These are phyloP conservation scores for Drosophila nr. perissopoda DNA, from an alignment of 2,888 invertebrate species.

Conservation along the genomic window DNA sequence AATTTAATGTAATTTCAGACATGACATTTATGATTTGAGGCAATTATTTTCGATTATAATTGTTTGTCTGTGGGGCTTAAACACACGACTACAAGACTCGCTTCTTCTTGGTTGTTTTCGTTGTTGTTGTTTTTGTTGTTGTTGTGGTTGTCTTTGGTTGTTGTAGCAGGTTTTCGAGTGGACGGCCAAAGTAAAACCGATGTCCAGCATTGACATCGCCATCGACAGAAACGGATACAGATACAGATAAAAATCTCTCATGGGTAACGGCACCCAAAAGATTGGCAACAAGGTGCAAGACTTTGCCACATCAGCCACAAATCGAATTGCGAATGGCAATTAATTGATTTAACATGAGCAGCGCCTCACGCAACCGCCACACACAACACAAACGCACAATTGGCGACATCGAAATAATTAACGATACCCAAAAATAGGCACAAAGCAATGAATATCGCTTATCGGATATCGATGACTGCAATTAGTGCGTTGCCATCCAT, in stretches of 20 bases:
- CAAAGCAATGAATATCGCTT: constrained; percentile 8
- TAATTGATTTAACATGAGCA: constrained; percentile 70
- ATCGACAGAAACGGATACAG: constrained; percentile 21
- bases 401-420: constrained; percentile 54
- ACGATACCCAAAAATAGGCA: constrained; percentile 44
- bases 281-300: constrained; percentile 51
- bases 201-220: constrained; percentile 16
- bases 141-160: constrained; percentile 17
- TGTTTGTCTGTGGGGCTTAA: constrained; percentile 39
- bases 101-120: constrained; percentile 7
- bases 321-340: constrained; percentile 66
- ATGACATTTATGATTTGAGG: constrained; percentile 66
- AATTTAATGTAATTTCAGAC: constrained; percentile 45
- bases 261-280: constrained; percentile 54
- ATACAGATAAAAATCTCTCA: constrained; percentile 47
- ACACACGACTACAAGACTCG: neutral
- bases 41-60: constrained; percentile 69
- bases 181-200: constrained; percentile 28
- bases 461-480: constrained; percentile 37
- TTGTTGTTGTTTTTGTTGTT: constrained; percentile 4
- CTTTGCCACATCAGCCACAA: constrained; percentile 58
- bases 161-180: constrained; percentile 45
- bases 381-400: constrained; percentile 22
- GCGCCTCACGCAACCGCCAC: constrained; percentile 16
- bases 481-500: constrained; percentile 34